Evolutionary conservation across 2,888 invertebrate species (phyloP).

Genomic region (Argyresthia albistria): DNA sequence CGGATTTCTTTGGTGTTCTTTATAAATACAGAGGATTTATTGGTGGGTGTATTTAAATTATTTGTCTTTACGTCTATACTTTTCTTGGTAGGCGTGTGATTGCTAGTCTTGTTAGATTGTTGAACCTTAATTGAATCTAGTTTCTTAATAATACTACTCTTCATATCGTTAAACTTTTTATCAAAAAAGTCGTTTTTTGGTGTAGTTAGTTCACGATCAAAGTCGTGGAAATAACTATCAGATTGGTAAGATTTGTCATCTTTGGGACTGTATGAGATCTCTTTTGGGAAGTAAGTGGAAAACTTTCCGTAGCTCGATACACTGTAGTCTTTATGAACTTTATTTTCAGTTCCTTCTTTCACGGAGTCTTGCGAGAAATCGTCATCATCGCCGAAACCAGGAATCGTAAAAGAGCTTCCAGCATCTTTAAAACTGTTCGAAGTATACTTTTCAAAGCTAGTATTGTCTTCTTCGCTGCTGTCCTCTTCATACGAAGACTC

Average conservation of each 20-base stretch:
- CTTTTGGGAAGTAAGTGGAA: slow-evolving; percentile 44
- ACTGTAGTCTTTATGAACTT: slow-evolving; percentile 36
- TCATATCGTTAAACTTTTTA: slow-evolving; percentile 62
- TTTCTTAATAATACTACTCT: slow-evolving; percentile 66
- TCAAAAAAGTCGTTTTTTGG: slow-evolving; percentile 68
- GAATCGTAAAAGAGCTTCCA: slow-evolving; percentile 57
- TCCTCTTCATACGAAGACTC: slow-evolving; percentile 26
- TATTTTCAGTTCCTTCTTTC: slow-evolving; percentile 33
- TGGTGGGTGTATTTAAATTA: slow-evolving; percentile 56
- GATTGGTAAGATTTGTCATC: slow-evolving; percentile 41
- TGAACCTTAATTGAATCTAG: slow-evolving; percentile 45
- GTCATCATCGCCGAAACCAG: slow-evolving; percentile 45
- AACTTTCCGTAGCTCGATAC: slow-evolving; percentile 38
- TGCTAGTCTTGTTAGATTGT: slow-evolving; percentile 35
- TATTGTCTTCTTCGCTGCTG: slow-evolving; percentile 34
- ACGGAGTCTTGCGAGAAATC: slow-evolving; percentile 29
- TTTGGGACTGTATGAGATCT: slow-evolving; percentile 27
- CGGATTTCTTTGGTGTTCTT: slow-evolving; percentile 70
- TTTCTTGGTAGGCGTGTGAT: slow-evolving; percentile 37
- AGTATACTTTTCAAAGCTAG: slow-evolving; percentile 53
- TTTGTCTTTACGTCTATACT: slow-evolving; percentile 53
- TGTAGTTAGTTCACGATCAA: slow-evolving; percentile 61
- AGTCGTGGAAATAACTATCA: slow-evolving; percentile 42
- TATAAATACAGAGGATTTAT: slow-evolving; percentile 59
- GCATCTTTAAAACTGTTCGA: slow-evolving; percentile 61